phyloP scores from a whole-genome alignment of 2,797 vertebrate species.

The Hippocampus kuda region DNA sequence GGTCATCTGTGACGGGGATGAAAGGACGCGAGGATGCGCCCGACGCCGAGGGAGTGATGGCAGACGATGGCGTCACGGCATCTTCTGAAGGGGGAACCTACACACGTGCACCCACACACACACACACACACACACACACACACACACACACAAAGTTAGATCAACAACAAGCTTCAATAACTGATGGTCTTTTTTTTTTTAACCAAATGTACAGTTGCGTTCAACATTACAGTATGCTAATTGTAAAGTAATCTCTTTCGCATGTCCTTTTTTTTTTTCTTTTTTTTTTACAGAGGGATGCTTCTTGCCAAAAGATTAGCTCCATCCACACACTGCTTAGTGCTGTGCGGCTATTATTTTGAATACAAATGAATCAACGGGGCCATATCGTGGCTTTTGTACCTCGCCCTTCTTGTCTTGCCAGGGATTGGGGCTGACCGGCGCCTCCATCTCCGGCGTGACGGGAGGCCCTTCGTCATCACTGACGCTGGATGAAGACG shows the following conservation, averaged over 20 bases:
- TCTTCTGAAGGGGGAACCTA: conserved; percentile 85
- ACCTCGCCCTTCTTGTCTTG: conserved; percentile 93
- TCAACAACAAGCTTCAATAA: background rate
- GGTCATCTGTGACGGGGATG: conserved; percentile 97
- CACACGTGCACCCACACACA: background rate
- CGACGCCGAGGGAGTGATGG: conserved; percentile 86
- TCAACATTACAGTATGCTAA: background rate
- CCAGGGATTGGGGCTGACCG: conserved; percentile 88
- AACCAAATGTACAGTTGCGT: background rate
- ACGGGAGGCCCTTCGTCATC: conserved; percentile 75
- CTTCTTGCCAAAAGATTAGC: background rate
- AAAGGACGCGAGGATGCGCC: conserved; percentile 90
- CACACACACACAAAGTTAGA: background rate
- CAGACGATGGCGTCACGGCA: conserved; percentile 82
- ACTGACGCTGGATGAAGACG: conserved; percentile 71
- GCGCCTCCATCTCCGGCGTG: conserved; percentile 74
- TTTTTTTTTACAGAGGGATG: background rate
- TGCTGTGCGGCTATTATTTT: background rate
- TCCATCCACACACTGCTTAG: background rate
- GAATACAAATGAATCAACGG: background rate
- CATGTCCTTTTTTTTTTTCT: background rate
- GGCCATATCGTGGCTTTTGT: conserved; percentile 12
- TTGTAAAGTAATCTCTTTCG: background rate
- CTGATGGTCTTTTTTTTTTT: background rate
- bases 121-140: background rate